phyloP scores from a whole-genome alignment of 2,113 vertebrate genomes.

The Ailuropoda melanoleuca region DNA sequence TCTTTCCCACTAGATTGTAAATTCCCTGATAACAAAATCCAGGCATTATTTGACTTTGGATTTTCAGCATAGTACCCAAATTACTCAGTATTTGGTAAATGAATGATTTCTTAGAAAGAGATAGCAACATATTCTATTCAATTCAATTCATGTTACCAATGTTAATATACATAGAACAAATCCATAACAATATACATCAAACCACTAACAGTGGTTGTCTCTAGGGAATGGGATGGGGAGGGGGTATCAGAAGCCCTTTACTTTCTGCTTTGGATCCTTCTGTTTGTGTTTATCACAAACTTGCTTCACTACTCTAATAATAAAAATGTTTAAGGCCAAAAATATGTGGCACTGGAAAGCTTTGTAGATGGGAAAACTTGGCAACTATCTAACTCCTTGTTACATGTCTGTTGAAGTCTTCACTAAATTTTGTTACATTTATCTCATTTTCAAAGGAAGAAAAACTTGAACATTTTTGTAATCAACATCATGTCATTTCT shows the following conservation, averaged over 20 bases:
- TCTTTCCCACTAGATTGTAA: background rate
- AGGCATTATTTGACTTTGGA: background rate
- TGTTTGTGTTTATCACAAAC: background rate
- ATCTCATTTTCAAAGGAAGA: slow-evolving; percentile 21
- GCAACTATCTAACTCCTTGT: background rate
- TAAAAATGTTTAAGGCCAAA: background rate
- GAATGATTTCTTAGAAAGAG: slow-evolving; percentile 19
- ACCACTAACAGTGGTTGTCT: background rate
- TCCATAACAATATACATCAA: background rate
- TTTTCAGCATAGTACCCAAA: background rate
- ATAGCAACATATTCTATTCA: background rate
- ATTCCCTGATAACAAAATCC: background rate
- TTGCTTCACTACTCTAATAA: background rate
- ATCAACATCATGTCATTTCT: background rate
- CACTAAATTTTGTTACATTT: background rate
- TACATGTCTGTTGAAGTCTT: background rate
- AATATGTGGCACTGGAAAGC: background rate
- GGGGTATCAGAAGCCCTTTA: background rate
- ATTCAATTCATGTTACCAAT: background rate
- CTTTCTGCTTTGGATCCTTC: background rate
- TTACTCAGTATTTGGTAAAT: background rate
- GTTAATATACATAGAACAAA: background rate
- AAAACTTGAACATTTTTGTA: background rate
- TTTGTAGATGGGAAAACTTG: background rate
- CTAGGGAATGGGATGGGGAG: background rate